Evolutionary conservation across 2,113 vertebrate species (phyloP).

Genomic region (Strix uralensis): DNA sequence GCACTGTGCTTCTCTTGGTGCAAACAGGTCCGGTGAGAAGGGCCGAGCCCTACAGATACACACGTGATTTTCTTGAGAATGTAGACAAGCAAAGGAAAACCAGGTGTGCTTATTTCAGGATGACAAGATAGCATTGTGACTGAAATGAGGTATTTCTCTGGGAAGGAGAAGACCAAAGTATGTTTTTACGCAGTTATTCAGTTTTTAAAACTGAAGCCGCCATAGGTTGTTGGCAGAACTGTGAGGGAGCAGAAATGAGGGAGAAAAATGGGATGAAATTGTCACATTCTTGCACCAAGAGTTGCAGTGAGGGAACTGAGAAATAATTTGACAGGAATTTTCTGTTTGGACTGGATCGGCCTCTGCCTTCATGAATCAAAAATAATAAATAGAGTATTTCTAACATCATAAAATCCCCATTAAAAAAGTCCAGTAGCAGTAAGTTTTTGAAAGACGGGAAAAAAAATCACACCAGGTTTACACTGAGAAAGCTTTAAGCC

Average conservation of each 20-base stretch:
- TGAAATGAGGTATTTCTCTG: background rate
- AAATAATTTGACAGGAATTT: background rate
- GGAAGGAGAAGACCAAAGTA: background rate
- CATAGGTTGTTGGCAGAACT: background rate
- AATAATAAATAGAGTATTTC: conserved; percentile 16
- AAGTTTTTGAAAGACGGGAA: background rate
- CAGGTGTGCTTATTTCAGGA: background rate
- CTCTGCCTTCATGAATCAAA: conserved; percentile 24
- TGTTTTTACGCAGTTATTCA: background rate
- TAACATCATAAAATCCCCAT: conserved; percentile 9
- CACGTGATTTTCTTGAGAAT: background rate
- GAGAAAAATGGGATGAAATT: background rate
- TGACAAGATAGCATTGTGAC: background rate
- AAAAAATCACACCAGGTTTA: conserved; percentile 21
- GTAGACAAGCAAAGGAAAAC: background rate
- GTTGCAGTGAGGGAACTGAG: background rate
- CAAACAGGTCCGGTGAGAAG: background rate
- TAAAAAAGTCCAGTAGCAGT: conserved; percentile 9
- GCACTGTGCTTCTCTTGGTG: background rate
- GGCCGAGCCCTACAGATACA: accelerated
- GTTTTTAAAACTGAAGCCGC: background rate
- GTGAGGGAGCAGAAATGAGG: background rate
- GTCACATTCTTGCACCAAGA: background rate
- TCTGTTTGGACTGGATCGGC: conserved; percentile 29
- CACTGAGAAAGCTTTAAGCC: conserved; percentile 22